Evolutionary conservation across 2,113 vertebrate genomes (phyloP).

Genomic region (Lucifuga dentata): DNA sequence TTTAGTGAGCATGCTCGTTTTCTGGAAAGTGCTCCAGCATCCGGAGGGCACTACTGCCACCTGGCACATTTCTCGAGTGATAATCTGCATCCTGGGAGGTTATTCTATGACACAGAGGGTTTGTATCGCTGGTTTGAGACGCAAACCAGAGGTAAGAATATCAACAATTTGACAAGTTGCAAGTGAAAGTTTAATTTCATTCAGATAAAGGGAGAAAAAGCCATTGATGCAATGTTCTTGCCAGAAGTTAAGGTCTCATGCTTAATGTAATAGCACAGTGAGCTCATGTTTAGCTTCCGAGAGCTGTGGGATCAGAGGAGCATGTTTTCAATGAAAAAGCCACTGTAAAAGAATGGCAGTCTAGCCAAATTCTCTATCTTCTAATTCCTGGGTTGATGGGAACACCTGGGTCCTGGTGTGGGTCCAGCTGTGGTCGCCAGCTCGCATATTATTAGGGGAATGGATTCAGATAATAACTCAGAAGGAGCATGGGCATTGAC

Average conservation of each 20-base stretch:
- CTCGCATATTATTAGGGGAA: constrained; percentile 23
- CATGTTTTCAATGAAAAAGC: constrained; percentile 12
- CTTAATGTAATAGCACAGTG: neutral
- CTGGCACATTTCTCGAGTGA: constrained; percentile 59
- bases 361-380: constrained; percentile 12
- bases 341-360: constrained; percentile 24
- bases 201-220: neutral
- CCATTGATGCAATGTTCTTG: neutral
- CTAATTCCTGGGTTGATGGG: constrained; percentile 38
- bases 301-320: constrained; percentile 1
- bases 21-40: constrained; percentile 42
- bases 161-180: constrained; percentile 10
- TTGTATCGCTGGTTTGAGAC: constrained; percentile 25
- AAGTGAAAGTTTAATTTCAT: neutral
- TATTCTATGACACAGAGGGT: constrained; percentile 47
- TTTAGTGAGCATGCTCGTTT: constrained; percentile 45
- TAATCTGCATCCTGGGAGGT: constrained; percentile 34
- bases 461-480: constrained; percentile 19
- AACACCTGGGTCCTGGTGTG: constrained; percentile 54
- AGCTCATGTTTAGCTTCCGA: neutral
- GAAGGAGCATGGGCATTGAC: no score
- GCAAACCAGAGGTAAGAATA: constrained; percentile 18
- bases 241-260: neutral
- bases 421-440: constrained; percentile 49
- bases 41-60: constrained; percentile 57